Evolutionary conservation across 2,113 vertebrate genomes (phyloP).

Genomic region (Phycodurus eques): DNA sequence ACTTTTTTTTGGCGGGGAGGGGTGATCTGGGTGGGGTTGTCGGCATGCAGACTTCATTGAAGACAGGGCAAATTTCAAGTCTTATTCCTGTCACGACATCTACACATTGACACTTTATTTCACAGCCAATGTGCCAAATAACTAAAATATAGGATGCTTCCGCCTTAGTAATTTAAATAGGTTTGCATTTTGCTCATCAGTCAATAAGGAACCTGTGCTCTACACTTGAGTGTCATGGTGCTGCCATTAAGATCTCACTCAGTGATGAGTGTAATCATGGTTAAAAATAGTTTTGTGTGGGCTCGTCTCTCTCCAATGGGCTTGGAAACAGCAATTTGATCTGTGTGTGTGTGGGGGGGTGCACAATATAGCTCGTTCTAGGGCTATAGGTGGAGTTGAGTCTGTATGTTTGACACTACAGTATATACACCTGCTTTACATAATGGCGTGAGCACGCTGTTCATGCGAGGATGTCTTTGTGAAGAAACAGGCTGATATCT

Average conservation of each 20-base stretch:
- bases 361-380: background rate
- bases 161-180: background rate
- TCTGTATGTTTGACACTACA: background rate
- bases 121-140: background rate
- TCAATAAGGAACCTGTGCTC: constrained; percentile 18
- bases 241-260: constrained; percentile 32
- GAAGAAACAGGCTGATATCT: constrained; percentile 49
- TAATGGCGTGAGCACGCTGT: background rate
- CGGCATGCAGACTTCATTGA: constrained; percentile 9
- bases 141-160: background rate
- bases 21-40: background rate
- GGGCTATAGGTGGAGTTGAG: background rate
- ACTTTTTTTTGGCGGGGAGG: background rate
- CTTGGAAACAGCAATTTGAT: constrained; percentile 26
- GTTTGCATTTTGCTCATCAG: constrained; percentile 26
- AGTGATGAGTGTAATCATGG: constrained; percentile 49
- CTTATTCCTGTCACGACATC: constrained; percentile 4
- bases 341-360: constrained; percentile 20
- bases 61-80: background rate
- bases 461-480: constrained; percentile 15
- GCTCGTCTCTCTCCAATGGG: constrained; percentile 35
- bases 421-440: background rate
- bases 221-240: constrained; percentile 39
- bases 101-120: constrained; percentile 6
- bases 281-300: constrained; percentile 50